phyloP scores from a whole-genome alignment of 1,140 invertebrate species.

The Saccostrea glomerata region DNA sequence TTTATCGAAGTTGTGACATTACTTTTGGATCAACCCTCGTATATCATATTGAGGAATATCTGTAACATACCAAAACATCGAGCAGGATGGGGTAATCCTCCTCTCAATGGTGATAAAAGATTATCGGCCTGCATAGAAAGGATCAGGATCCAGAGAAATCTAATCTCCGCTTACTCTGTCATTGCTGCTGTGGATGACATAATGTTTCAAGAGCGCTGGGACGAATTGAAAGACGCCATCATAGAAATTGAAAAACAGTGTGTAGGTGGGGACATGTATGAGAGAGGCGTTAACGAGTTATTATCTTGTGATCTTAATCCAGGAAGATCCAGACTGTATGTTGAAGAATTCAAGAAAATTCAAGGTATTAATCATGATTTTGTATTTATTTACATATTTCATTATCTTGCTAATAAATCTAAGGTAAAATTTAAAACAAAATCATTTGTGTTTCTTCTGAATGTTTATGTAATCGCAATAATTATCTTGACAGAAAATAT shows the following conservation, averaged over 20 bases:
- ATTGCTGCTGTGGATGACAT: neutral
- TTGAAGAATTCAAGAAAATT: neutral
- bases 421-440: neutral
- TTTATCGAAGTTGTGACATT: too few species aligned
- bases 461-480: too few species aligned
- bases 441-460: too few species aligned
- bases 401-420: neutral
- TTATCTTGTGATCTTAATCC: neutral
- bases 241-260: neutral
- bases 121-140: constrained; percentile 13
- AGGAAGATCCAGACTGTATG: neutral
- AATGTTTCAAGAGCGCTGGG: neutral
- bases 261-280: neutral
- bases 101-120: neutral
- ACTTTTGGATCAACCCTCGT: too few species aligned
- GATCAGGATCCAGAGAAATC: constrained; percentile 12
- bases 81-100: neutral
- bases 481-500: too few species aligned
- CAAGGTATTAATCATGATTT: neutral
- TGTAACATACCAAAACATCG: constrained; percentile 7
- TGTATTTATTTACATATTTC: neutral
- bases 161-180: neutral
- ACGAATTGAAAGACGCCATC: neutral
- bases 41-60: constrained; percentile 10
- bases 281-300: neutral